A percentile compares a stretch with the other conserved stretches of the same genome.
Evolutionary conservation across 2,797 vertebrate genomes (phyloP).

Genomic region (Hoplostethus mediterraneus): DNA sequence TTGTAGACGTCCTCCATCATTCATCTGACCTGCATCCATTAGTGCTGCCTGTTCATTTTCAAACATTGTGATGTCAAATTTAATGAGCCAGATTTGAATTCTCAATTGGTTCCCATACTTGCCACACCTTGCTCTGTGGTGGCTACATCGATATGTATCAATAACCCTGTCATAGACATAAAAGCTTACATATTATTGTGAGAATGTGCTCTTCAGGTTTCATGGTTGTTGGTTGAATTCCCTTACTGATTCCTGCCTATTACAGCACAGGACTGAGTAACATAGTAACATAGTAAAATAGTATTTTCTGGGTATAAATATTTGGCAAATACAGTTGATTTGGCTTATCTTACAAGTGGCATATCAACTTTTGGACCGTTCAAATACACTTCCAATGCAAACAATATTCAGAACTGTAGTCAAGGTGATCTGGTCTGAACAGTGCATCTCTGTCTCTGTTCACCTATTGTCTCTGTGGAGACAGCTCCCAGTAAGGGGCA

Average conservation of each 20-base stretch:
- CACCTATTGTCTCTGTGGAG: background rate
- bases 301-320: background rate
- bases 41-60: background rate
- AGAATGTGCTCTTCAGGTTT: background rate
- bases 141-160: too few relatives aligned
- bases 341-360: background rate
- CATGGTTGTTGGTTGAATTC: background rate
- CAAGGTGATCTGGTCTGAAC: background rate
- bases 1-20: background rate
- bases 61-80: too few relatives aligned
- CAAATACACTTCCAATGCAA: background rate
- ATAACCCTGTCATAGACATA: too few relatives aligned
- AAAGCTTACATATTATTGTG: background rate
- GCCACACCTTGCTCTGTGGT: background rate
- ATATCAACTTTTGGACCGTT: background rate
- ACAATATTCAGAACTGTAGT: background rate
- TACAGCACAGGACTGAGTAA: background rate
- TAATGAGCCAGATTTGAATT: background rate
- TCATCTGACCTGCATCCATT: conserved; percentile 11
- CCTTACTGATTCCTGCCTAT: background rate
- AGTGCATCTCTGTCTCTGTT: background rate
- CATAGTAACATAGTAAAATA: background rate
- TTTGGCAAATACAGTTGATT: background rate
- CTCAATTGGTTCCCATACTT: too few relatives aligned
- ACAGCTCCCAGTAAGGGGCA: background rate